Evolutionary conservation across 2,888 invertebrate genomes (phyloP).

Genomic region (Rosalia funebris): DNA sequence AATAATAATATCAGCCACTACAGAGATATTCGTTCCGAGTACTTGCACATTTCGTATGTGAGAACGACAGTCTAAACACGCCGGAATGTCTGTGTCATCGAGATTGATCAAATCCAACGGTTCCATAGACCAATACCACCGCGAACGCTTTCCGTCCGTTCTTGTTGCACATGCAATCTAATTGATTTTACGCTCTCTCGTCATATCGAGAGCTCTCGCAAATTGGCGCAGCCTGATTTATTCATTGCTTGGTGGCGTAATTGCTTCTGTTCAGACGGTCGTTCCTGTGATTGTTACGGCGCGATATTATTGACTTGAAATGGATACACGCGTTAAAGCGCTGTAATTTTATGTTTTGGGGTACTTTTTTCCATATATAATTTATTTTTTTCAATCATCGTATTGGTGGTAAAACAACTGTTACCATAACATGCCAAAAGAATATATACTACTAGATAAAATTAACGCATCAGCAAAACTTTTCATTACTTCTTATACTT

Average conservation of each 20-base stretch:
- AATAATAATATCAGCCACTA: slow-evolving; percentile 26
- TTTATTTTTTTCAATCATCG: too few species aligned
- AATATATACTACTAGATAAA: too few species aligned
- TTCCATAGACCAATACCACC: slow-evolving; percentile 11
- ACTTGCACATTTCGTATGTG: slow-evolving; percentile 46
- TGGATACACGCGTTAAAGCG: slow-evolving; percentile 10
- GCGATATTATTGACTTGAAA: slow-evolving; percentile 7
- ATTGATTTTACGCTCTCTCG: slow-evolving; percentile 21
- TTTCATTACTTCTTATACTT: too few species aligned
- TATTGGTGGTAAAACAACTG: too few species aligned
- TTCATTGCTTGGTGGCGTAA: slow-evolving; percentile 21
- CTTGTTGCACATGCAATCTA: slow-evolving; percentile 9
- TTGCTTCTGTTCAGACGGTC: slow-evolving; percentile 20
- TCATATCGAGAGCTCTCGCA: slow-evolving; percentile 15
- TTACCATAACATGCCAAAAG: too few species aligned
- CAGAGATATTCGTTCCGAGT: slow-evolving; percentile 30
- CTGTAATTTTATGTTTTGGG: slow-evolving; percentile 16
- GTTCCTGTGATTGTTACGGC: slow-evolving; percentile 18
- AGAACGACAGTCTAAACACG: slow-evolving; percentile 38
- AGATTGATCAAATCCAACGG: slow-evolving; percentile 25
- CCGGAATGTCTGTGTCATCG: slow-evolving; percentile 37
- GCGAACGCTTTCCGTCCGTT: slow-evolving; percentile 4
- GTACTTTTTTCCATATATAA: too few species aligned
- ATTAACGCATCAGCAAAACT: too few species aligned
- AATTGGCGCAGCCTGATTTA: slow-evolving; percentile 22